Conservation (phyloP, 1,140 invertebrate genomes). For the Penaeus japonicus region DNA sequence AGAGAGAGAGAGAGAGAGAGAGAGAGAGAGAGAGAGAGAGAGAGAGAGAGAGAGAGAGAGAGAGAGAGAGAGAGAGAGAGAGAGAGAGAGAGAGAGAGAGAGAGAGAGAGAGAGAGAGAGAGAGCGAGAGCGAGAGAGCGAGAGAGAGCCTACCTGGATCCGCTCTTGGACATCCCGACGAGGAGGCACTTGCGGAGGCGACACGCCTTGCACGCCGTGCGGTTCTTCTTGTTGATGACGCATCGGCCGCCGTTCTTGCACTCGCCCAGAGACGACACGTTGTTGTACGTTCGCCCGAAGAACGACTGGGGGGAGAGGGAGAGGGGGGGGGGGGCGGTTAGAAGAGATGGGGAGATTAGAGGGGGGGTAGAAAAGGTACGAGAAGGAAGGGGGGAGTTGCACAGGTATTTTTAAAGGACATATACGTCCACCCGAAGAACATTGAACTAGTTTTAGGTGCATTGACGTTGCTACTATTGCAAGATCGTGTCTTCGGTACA, state of each 20-base stretch:
- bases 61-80: background rate
- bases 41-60: no score
- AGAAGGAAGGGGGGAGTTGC: background rate
- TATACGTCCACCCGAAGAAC: no score
- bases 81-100: no score
- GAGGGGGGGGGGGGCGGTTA: background rate
- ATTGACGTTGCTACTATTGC: no score
- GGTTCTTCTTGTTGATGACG: slow-evolving; percentile 93
- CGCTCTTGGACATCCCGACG: slow-evolving; percentile 95
- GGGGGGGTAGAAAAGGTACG: background rate
- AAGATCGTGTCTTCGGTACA: no score
- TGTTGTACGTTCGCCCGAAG: slow-evolving; percentile 95
- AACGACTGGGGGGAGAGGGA: slow-evolving; percentile 66
- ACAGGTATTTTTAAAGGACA: no score
- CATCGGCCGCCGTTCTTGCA: slow-evolving; percentile 93
- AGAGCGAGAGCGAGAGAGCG: background rate
- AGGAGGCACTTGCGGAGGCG: slow-evolving; percentile 87
- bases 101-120: no score
- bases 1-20: no score
- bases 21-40: no score
- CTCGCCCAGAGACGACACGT: slow-evolving; percentile 85
- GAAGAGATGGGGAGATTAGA: background rate
- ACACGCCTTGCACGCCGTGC: slow-evolving; percentile 94
- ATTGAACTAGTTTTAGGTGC: no score
- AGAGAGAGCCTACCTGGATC: slow-evolving; percentile 61